Evolutionary conservation across 1,140 invertebrate genomes (phyloP), one percentile per base, ranked within the genome.

Genomic region (Heterodera carotae): DNA sequence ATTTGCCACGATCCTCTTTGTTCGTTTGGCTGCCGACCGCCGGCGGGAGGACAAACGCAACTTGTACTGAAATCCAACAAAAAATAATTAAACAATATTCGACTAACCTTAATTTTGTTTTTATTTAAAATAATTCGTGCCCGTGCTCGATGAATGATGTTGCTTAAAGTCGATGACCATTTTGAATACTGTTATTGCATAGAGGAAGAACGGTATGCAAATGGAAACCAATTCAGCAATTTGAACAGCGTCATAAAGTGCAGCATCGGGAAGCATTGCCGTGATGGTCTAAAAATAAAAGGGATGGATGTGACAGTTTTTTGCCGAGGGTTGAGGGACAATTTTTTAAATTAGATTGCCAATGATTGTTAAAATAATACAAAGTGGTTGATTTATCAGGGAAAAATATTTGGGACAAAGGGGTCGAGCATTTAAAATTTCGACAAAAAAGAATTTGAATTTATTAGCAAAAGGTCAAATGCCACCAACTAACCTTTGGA

Each of bases 231-330:
- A 15, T 66, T 29, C 62, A 29, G 62, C 33, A 12, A 66, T 29
- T 66, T 66, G 27, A 34, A 66, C 62, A 6, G 62, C 64, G n/a
- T 74, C 56, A 34, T 74, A 74, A 43, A 74, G n/a, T 10, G 33
- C 33, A 25, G 59, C 56, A 34, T 74, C 72, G 8, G 72, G 72
- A 3, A 74, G 34, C 15, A 27, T 66, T 27, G 72, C 72, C n/a
- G 59, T 43, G 5, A 74, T 15, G 8, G 66, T 34, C 72, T 74
- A 25, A 22, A 25, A 59, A 0, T 18, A 56, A 15, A 56, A n/a
- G 7, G 7, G 39, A 4, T 43, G 7, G 7, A 43, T 43, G 7
- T 43, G 15, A 43, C 0, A 43, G n/a, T n/a, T n/a, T n/a, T 43
- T 43, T 10, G 39, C 7, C 7, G 2, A 43, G 36, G 12, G 15